phyloP scores from a whole-genome alignment of 2,888 invertebrate species.

The Macrostomum cliftonense region DNA sequence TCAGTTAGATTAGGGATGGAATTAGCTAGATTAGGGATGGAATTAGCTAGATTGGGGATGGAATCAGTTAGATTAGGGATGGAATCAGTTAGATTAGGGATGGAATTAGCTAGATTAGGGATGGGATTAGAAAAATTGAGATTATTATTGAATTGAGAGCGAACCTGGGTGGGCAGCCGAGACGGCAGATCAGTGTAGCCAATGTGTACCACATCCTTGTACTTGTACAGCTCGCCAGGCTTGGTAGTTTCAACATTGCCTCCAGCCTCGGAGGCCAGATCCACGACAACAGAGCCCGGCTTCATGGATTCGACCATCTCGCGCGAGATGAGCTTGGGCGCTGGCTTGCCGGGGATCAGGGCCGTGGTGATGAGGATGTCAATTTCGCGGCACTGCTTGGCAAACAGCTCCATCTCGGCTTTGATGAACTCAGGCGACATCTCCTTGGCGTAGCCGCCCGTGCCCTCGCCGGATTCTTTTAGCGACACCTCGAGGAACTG shows the following conservation, averaged over 20 bases:
- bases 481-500: slow-evolving; percentile 56
- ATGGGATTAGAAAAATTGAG: too few species aligned
- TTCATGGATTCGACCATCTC: slow-evolving; percentile 61
- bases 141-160: slow-evolving; percentile 66
- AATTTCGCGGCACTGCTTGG: slow-evolving; percentile 62
- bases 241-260: slow-evolving; percentile 64
- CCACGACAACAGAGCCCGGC: slow-evolving; percentile 70
- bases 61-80: too few species aligned
- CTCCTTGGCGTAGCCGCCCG: slow-evolving; percentile 63
- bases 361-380: slow-evolving; percentile 75
- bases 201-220: slow-evolving; percentile 63
- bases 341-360: slow-evolving; percentile 65
- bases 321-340: slow-evolving; percentile 47
- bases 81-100: too few species aligned
- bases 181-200: slow-evolving; percentile 67
- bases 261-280: slow-evolving; percentile 68
- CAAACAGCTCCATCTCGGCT: slow-evolving; percentile 65
- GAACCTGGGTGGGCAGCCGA: slow-evolving; percentile 63
- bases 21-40: too few species aligned
- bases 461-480: slow-evolving; percentile 43
- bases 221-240: slow-evolving; percentile 53
- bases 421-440: slow-evolving; percentile 50
- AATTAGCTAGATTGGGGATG: too few species aligned
- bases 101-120: too few species aligned
- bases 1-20: too few species aligned